Evolutionary conservation across 2,113 vertebrate species (phyloP), one percentile per base, ranked within the genome.

Genomic region (Acrocephalus arundinaceus): DNA sequence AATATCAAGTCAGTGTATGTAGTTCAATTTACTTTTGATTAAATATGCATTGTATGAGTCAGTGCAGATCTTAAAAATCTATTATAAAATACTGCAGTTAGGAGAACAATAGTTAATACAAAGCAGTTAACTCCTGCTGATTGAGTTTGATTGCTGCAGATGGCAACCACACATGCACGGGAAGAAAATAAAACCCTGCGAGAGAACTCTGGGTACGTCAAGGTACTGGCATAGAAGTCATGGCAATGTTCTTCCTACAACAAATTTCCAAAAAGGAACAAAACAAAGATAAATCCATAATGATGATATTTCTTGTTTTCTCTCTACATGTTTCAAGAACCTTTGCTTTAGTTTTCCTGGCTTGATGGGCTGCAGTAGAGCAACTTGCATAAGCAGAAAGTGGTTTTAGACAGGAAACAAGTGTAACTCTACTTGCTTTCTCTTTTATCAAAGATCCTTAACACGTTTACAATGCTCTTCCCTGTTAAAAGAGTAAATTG

Each of bases 1-100:
- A 92, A 37, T 63, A 94, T 14, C 48, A 87, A 66, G 8, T 30
- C 31, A 83, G 31, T 2, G 0, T 77, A 66, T 19, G 58, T 7
- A 51, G 41, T 68, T 95, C 87, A 94, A 91, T 80, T 87, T 72
- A 70, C 37, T 94, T 94, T 79, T 92, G 79, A 96, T 52, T 66
- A 63, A 73, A 19, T 71, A 66, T 45, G 85, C 87, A 51, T 24
- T 76, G 41, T 49, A 30, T 94, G 62, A 84, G 68, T 92, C 87
- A 93, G 59, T 63, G 79, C 51, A 92, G 76, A 78, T 85, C 80
- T 66, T 94, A 80, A 65, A 93, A 92, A 52, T 76, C 74, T 93
- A 45, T 82, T 54, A 55, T 70, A 83, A 96, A 89, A 68, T 39
- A 58, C 30, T 7, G 22, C 52, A 87, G 88, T 87, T 76, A 92